Percentiles rank a stretch among this genome's conserved stretches.
These are phyloP conservation scores for Callyntrura sp. DNA, from an alignment of 2,888 invertebrate species.

Conservation along the genomic window DNA sequence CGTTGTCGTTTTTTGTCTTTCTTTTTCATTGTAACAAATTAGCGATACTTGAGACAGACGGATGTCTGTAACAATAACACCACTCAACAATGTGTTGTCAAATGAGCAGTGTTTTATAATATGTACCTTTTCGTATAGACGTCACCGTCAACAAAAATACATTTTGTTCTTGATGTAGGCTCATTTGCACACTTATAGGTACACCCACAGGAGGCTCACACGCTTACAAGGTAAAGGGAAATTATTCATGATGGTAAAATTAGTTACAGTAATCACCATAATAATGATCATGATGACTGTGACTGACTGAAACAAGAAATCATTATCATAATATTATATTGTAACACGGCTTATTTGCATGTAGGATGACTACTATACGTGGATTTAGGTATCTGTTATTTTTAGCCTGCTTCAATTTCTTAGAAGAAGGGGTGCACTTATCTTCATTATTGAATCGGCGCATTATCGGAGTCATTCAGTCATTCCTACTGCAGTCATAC, in stretches of 20 bases:
- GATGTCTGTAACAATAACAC: conserved; percentile 15
- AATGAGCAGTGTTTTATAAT: conserved; percentile 17
- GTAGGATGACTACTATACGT: neutral
- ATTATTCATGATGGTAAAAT: conserved; percentile 70
- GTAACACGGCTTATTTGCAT: neutral
- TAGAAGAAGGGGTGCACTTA: neutral
- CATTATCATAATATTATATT: neutral
- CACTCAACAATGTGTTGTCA: conserved; percentile 27
- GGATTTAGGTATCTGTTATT: neutral
- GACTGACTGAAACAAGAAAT: conserved; percentile 59
- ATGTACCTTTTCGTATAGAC: neutral
- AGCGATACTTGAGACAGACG: conserved; percentile 39
- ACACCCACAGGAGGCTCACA: neutral
- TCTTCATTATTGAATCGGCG: neutral
- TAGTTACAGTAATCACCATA: conserved; percentile 71
- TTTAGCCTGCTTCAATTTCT: neutral
- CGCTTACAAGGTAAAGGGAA: conserved; percentile 54
- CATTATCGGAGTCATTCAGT: neutral
- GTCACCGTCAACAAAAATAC: neutral
- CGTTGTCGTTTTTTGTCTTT: neutral
- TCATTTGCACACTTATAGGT: neutral
- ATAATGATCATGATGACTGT: conserved; percentile 54
- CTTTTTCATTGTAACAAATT: conserved; percentile 15
- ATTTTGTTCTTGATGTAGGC: neutral
- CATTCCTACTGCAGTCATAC: neutral